Evolutionary conservation across 2,797 vertebrate genomes (phyloP), one percentile per base, ranked within the genome.

Genomic region (Ataeniobius toweri): DNA sequence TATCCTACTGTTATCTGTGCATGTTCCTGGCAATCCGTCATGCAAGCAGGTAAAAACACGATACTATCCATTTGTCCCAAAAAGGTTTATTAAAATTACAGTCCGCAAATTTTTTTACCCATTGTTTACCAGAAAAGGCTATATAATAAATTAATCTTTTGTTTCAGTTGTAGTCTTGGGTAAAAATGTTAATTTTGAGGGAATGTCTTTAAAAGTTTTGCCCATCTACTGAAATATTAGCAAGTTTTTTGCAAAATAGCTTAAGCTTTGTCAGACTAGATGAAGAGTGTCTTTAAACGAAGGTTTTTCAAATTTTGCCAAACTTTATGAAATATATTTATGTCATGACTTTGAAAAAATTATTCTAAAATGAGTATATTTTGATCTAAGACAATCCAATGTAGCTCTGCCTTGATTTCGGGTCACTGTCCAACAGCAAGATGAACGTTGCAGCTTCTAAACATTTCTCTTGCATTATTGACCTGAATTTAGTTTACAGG

Each of bases 1-100:
- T 96, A 89, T 93, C 94, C 73, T 95, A 94, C 89, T 96, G 95
- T 86, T 96, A 96, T 71, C 74, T 95, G 65, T 92, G 90, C 88
- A 96, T 96, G 94, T 96, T 96, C 83, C 89, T 95, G 83, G 93
- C 94, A 3, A 94, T 95, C 53, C 94, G 94, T 9, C 89, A 85
- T 5, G 85, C 93, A 56, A 94, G 92, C 93, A 95, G 94, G 96
- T 96, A 71, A 84, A 71, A 74, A 41, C 26, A 44, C 53, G 14
- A 13, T 56, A 8, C 31, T 7, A 24, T 14, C 24, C 65, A n/a
- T 68, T 68, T 44, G 24, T 44, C 41, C 22, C 39, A 13, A 68
- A n/a, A 2, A 14, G 24, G 20, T 13, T 13, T n/a, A 46, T 68
- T 44, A 24, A 44, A 68, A 44, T n/a, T 68, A 10, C 41, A 41